These are phyloP conservation scores for Hippolais icterina DNA, from an alignment of 2,113 vertebrate species.

Conservation along the genomic window DNA sequence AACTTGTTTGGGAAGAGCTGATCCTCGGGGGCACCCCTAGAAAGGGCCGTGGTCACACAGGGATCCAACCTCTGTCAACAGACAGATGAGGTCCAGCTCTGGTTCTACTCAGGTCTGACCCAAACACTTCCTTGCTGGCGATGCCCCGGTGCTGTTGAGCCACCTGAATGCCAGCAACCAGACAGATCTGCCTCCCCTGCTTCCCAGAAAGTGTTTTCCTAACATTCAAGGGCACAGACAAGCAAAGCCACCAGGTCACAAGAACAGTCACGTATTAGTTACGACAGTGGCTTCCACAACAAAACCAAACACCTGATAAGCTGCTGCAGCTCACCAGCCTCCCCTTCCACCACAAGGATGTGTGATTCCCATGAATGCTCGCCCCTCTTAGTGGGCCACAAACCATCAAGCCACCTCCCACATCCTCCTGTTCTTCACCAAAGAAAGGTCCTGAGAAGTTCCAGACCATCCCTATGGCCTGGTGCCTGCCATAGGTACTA, in stretches of 20 bases:
- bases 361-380: not conserved
- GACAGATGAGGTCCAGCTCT: not conserved
- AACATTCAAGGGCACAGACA: not conserved
- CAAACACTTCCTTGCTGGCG: rapidly evolving
- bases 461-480: not conserved
- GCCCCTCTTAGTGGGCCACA: not conserved
- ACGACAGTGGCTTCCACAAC: not conserved
- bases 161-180: rapidly evolving
- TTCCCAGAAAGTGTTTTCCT: not conserved
- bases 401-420: not conserved
- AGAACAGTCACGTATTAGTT: not conserved
- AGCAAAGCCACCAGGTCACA: not conserved
- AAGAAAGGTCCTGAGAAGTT: not conserved
- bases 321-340: not conserved
- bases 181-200: not conserved
- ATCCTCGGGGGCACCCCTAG: not conserved
- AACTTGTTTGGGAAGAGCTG: not conserved
- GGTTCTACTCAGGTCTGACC: not conserved
- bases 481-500: not conserved
- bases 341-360: too few species aligned
- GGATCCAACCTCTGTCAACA: not conserved
- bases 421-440: not conserved
- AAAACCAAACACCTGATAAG: not conserved
- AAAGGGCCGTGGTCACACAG: rapidly evolving
- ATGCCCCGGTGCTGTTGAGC: not conserved